These are phyloP conservation scores for Sminthurinus signatus DNA, from an alignment of 1,140 invertebrate species.

Conservation along the genomic window DNA sequence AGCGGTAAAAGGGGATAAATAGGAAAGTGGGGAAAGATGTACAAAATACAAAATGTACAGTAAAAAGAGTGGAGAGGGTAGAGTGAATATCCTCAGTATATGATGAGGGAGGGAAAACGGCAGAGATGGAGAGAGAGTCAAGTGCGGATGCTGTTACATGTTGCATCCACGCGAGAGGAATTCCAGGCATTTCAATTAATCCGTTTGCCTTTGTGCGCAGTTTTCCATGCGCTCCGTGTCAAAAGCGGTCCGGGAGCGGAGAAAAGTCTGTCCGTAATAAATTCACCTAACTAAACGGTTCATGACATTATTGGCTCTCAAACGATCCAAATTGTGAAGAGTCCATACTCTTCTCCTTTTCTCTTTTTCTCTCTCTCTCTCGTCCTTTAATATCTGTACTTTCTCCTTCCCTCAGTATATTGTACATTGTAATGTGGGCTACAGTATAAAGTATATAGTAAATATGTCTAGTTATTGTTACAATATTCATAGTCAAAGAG, in stretches of 20 bases:
- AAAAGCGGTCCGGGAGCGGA: slow-evolving; percentile 23
- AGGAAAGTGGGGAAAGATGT: no score
- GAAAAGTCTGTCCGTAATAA: slow-evolving; percentile 35
- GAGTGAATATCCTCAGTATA: no score
- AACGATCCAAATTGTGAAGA: slow-evolving; percentile 24
- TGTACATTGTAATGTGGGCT: no score
- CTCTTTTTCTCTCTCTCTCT: not conserved
- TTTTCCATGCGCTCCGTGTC: slow-evolving; percentile 29
- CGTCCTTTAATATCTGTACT: not conserved
- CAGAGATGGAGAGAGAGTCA: not conserved
- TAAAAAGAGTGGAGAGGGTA: no score
- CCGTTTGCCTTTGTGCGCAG: slow-evolving; percentile 34
- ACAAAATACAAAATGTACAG: no score
- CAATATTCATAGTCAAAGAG: no score
- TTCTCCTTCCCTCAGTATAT: not conserved
- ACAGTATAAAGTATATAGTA: no score
- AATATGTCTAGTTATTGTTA: no score
- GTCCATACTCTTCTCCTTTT: slow-evolving; percentile 13
- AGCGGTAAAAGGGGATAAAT: not conserved
- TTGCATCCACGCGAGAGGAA: slow-evolving; percentile 31
- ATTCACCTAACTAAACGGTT: slow-evolving; percentile 37
- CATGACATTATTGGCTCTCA: slow-evolving; percentile 39
- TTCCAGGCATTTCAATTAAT: slow-evolving; percentile 36
- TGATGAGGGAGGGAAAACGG: not conserved
- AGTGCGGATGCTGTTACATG: slow-evolving; percentile 30